Evolutionary conservation across 2,797 vertebrate species (phyloP).

Genomic region (Gambelia wislizenii): DNA sequence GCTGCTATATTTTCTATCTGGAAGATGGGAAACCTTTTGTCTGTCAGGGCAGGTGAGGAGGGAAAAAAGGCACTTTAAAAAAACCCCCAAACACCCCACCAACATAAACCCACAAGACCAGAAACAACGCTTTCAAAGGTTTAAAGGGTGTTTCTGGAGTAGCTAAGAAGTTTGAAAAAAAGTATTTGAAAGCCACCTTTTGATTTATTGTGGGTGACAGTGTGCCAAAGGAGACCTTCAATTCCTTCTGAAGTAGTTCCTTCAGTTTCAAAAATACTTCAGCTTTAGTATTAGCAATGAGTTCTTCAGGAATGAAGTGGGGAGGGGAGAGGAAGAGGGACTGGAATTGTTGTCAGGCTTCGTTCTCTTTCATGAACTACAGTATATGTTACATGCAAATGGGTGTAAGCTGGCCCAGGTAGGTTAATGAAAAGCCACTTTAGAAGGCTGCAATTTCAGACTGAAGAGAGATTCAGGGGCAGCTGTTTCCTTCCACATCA

Average conservation of each 20-base stretch:
- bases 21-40: conserved; percentile 34
- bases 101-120: conserved; percentile 41
- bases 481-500: no score
- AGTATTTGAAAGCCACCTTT: conserved; percentile 54
- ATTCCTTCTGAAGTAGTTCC: conserved; percentile 53
- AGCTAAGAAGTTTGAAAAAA: conserved; percentile 24
- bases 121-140: conserved; percentile 33
- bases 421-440: neutral
- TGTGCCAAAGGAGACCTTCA: conserved; percentile 56
- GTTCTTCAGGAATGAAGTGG: conserved; percentile 6
- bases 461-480: no score
- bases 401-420: neutral
- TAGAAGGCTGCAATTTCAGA: neutral
- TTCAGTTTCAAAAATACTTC: conserved; percentile 39
- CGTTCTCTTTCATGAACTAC: neutral
- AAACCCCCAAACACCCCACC: no score
- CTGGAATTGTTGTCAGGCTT: neutral
- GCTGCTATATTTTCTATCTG: conserved; percentile 19
- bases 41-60: conserved; percentile 3
- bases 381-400: neutral
- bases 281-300: conserved; percentile 30
- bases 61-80: conserved; percentile 32
- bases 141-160: conserved; percentile 26
- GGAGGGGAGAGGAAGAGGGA: neutral
- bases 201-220: conserved; percentile 65